Conservation (phyloP, 2,888 invertebrate genomes). For the Xanthostigma xanthostigma region DNA sequence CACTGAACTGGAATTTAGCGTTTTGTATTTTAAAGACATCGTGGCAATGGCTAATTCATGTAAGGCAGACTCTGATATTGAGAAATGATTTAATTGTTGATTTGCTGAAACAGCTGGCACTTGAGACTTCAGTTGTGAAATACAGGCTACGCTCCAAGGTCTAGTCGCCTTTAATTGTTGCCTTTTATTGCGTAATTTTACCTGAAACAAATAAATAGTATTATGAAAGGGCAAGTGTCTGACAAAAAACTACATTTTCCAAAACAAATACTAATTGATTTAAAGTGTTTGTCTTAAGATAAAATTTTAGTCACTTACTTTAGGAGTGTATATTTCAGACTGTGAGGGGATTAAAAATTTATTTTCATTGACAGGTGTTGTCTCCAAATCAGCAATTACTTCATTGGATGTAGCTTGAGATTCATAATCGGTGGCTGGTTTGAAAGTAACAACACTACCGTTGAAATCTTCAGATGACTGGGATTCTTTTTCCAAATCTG, state of each 20-base stretch:
- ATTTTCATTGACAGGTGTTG: conserved; percentile 20
- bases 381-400: conserved; percentile 24
- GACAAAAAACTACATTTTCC: no score
- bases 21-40: conserved; percentile 19
- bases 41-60: conserved; percentile 45
- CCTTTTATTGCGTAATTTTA: conserved; percentile 48
- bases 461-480: conserved; percentile 65
- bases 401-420: conserved; percentile 25
- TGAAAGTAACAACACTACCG: conserved; percentile 54
- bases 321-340: conserved; percentile 19
- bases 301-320: conserved; percentile 5
- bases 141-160: conserved; percentile 81
- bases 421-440: conserved; percentile 26
- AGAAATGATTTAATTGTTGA: conserved; percentile 35
- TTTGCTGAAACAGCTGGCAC: conserved; percentile 20
- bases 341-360: conserved; percentile 13
- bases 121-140: conserved; percentile 50
- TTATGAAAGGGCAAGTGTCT: background rate
- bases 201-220: conserved; percentile 25
- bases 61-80: conserved; percentile 79
- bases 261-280: no score
- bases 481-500: conserved; percentile 50
- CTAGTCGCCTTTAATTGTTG: conserved; percentile 38
- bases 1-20: conserved; percentile 18
- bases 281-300: no score